These are phyloP conservation scores for Muschampia plurimacula DNA, from an alignment of 2,888 invertebrate genomes.

Conservation along the genomic window DNA sequence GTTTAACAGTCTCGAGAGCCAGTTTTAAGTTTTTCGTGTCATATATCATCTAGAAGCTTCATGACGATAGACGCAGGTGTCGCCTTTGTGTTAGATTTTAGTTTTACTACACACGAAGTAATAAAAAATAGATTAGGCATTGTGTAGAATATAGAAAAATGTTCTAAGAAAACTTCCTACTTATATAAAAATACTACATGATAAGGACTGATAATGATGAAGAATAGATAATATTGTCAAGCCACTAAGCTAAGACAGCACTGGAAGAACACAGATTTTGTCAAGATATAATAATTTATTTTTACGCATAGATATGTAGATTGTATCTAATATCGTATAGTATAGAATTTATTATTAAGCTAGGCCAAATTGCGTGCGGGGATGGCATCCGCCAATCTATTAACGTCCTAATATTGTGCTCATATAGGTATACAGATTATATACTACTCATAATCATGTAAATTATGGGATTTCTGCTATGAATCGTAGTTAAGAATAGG, in stretches of 20 bases:
- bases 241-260: slow-evolving; percentile 68
- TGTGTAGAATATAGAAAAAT: slow-evolving; percentile 32
- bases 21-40: no score
- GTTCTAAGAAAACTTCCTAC: slow-evolving; percentile 21
- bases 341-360: slow-evolving; percentile 57
- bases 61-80: background rate
- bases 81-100: background rate
- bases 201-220: slow-evolving; percentile 40
- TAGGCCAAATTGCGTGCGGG: slow-evolving; percentile 46
- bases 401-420: slow-evolving; percentile 4
- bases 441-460: background rate
- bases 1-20: no score
- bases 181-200: slow-evolving; percentile 26
- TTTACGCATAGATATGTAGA: slow-evolving; percentile 71
- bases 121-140: slow-evolving; percentile 41
- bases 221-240: slow-evolving; percentile 71
- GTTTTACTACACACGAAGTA: slow-evolving; percentile 11
- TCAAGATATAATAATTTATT: slow-evolving; percentile 60
- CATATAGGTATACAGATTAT: slow-evolving; percentile 12
- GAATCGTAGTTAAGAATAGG: no score
- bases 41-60: background rate
- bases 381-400: background rate
- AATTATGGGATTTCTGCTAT: no score
- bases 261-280: slow-evolving; percentile 80
- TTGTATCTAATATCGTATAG: slow-evolving; percentile 67